Percentiles rank a stretch among this genome's conserved stretches.
Conservation (phyloP, 2,113 vertebrate genomes). For the Mastomys natalensis region DNA sequence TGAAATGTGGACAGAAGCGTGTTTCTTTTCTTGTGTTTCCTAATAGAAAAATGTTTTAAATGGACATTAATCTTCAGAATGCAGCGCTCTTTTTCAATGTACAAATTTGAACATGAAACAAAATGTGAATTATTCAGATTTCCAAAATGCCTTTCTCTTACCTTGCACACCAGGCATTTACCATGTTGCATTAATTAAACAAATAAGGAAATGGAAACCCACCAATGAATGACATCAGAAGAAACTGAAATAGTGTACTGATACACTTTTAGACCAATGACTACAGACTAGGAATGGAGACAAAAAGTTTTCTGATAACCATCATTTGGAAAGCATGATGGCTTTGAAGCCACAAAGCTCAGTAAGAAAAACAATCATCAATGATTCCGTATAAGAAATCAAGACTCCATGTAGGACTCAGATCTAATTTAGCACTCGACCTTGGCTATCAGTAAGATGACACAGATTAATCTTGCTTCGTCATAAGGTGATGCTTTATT, state of each 20-base stretch:
- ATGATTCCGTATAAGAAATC: not conserved
- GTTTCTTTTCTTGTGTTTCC: constrained; percentile 18
- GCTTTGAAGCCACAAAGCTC: constrained; percentile 10
- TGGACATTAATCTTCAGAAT: not conserved
- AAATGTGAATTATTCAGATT: constrained; percentile 8
- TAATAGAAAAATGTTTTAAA: not conserved
- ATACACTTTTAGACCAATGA: constrained; percentile 9
- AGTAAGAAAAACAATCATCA: constrained; percentile 23
- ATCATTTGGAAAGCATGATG: constrained; percentile 16
- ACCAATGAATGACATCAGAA: constrained; percentile 4
- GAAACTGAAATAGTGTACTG: constrained; percentile 22
- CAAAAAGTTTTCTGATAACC: constrained; percentile 25
- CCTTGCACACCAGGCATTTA: not conserved
- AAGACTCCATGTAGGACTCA: not conserved
- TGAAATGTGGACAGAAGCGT: not conserved
- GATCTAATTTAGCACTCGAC: constrained; percentile 1
- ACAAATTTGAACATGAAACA: not conserved
- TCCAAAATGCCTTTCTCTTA: constrained; percentile 23
- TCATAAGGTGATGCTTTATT: not conserved
- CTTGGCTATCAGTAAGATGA: not conserved
- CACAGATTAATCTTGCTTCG: not conserved
- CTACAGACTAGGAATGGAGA: not conserved
- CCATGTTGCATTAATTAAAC: not conserved
- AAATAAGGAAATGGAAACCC: not conserved
- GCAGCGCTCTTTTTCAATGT: not conserved